Evolutionary conservation across 2,888 invertebrate genomes (phyloP).

Genomic region (Trissolcus japonicus): DNA sequence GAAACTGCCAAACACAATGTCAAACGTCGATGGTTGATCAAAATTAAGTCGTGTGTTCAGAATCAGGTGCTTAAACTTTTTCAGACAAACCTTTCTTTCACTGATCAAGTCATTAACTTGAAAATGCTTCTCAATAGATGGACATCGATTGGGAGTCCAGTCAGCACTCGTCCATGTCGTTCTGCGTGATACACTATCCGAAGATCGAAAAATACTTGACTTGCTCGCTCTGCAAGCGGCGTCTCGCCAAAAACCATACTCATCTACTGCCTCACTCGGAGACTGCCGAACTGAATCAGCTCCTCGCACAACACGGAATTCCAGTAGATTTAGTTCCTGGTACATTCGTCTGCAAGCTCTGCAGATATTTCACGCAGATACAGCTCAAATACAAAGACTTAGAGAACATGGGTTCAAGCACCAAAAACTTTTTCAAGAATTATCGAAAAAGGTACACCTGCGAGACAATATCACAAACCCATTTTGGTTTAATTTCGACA

Average conservation of each 20-base stretch:
- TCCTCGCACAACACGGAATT: constrained; percentile 80
- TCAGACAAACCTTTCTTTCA: not conserved
- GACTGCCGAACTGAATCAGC: constrained; percentile 77
- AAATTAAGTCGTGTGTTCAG: constrained; percentile 71
- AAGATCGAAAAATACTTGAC: constrained; percentile 85
- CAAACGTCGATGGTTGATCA: constrained; percentile 75
- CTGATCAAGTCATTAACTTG: not conserved
- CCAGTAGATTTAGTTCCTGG: constrained; percentile 83
- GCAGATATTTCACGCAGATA: constrained; percentile 86
- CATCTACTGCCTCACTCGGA: constrained; percentile 82
- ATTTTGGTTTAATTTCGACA: not conserved
- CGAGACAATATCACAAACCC: not conserved
- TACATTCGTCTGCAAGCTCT: constrained; percentile 88
- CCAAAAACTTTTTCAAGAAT: constrained; percentile 79
- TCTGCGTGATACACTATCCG: constrained; percentile 82
- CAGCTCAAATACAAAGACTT: constrained; percentile 79
- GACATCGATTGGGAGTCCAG: constrained; percentile 76
- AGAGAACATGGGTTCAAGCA: constrained; percentile 76
- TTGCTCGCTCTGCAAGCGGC: constrained; percentile 86
- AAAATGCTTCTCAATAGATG: constrained; percentile 64
- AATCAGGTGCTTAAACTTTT: constrained; percentile 64
- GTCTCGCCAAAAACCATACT: constrained; percentile 86
- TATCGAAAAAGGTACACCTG: constrained; percentile 80
- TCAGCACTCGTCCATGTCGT: constrained; percentile 72
- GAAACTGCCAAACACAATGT: constrained; percentile 74